Conservation (phyloP, 2,113 vertebrate genomes). For the Semnornis frantzii region DNA sequence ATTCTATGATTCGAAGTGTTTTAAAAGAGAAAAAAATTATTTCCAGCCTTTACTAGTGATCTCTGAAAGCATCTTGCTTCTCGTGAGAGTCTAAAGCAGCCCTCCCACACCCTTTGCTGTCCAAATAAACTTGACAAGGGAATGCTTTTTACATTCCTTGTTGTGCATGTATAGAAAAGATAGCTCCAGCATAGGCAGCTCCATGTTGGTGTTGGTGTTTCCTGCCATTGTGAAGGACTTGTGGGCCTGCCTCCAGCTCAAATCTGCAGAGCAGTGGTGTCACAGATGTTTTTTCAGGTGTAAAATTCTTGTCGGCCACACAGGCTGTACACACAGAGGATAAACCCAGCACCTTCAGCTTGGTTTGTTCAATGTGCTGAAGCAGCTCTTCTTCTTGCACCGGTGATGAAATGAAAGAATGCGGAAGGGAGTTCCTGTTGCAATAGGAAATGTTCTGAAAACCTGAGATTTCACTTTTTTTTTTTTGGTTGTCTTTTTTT, state of each 20-base stretch:
- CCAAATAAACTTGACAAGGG: conserved; percentile 52
- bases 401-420: background rate
- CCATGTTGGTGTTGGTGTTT: conserved; percentile 26
- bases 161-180: background rate
- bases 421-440: conserved; percentile 29
- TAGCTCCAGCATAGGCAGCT: background rate
- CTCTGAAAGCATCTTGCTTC: conserved; percentile 38
- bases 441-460: conserved; percentile 50
- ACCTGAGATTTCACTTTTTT: conserved; percentile 29
- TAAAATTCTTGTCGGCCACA: conserved; percentile 40
- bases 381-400: background rate
- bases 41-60: background rate
- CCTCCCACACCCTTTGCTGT: conserved; percentile 31
- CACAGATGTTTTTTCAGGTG: conserved; percentile 71
- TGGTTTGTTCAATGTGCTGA: background rate
- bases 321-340: conserved; percentile 6
- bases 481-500: too few relatives aligned
- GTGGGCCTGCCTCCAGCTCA: background rate
- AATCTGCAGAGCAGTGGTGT: background rate
- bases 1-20: background rate
- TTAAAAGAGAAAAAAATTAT: background rate
- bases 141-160: conserved; percentile 40
- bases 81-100: background rate
- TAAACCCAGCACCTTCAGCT: conserved; percentile 3
- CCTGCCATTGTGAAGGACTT: conserved; percentile 59